These are phyloP conservation scores for Salvator merianae DNA, from an alignment of 2,113 vertebrate genomes.

Conservation along the genomic window DNA sequence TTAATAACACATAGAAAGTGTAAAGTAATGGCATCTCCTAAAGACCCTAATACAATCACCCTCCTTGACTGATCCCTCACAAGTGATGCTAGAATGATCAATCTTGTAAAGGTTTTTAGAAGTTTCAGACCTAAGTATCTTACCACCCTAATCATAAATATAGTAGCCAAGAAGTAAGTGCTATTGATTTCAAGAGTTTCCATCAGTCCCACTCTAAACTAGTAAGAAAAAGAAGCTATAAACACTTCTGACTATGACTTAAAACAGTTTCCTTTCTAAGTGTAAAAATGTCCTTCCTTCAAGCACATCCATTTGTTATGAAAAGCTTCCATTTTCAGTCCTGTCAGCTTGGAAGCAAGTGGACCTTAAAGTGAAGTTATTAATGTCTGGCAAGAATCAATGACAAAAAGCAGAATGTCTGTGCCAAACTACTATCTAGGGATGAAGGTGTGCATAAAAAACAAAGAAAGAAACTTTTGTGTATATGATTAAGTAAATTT, in stretches of 20 bases:
- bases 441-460: too few species aligned
- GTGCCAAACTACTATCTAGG: not conserved
- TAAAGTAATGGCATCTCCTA: not conserved
- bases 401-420: not conserved
- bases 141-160: not conserved
- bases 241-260: conserved; percentile 5
- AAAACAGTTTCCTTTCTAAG: conserved; percentile 9
- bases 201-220: not conserved
- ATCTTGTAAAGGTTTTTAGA: not conserved
- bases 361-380: not conserved
- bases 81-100: not conserved
- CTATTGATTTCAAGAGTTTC: conserved; percentile 23
- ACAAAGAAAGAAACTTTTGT: not conserved
- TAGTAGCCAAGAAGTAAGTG: not conserved
- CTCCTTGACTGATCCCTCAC: not conserved
- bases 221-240: not conserved
- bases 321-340: not conserved
- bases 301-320: conserved; percentile 22
- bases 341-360: not conserved
- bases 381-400: not conserved
- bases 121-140: not conserved
- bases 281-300: conserved; percentile 5
- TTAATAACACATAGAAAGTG: not conserved
- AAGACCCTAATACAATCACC: not conserved
- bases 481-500: not conserved